Percentiles rank a stretch among this genome's conserved stretches.
phyloP scores from a whole-genome alignment of 2,797 vertebrate genomes.

The Acanthiza pusilla region DNA sequence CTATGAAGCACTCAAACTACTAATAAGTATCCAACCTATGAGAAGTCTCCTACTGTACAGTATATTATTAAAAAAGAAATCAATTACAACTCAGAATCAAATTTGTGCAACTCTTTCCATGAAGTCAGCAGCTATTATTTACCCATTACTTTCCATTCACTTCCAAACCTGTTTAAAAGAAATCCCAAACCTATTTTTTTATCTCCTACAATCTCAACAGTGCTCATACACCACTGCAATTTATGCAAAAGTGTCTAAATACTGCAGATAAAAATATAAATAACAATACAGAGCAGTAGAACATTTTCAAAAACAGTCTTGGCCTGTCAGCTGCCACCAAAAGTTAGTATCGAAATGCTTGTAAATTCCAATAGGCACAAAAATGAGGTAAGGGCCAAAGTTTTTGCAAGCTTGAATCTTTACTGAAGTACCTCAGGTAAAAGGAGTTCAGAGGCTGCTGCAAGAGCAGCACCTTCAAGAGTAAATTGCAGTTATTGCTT shows the following conservation, averaged over 20 bases:
- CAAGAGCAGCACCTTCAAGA: background rate
- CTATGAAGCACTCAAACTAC: background rate
- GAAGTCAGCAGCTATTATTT: background rate
- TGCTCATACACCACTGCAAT: background rate
- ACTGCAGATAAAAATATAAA: background rate
- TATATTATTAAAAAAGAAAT: background rate
- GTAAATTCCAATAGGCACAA: background rate
- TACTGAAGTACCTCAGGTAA: background rate
- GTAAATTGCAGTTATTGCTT: background rate
- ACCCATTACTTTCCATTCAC: background rate
- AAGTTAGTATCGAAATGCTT: background rate
- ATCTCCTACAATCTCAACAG: background rate
- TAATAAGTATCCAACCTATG: background rate
- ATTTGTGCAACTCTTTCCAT: background rate
- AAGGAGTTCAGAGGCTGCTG: background rate
- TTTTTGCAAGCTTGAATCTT: background rate
- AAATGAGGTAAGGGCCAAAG: background rate
- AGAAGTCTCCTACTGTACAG: background rate
- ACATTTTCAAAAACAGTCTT: background rate
- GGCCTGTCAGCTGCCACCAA: background rate
- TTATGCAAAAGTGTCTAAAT: background rate
- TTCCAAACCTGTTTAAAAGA: background rate
- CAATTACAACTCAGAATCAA: background rate
- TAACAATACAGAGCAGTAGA: background rate
- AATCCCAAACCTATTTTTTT: background rate